These are phyloP conservation scores for Pelagia noctiluca DNA, from an alignment of 30 jellyfish, hydroid and myxozoan species.

Conservation along the genomic window DNA sequence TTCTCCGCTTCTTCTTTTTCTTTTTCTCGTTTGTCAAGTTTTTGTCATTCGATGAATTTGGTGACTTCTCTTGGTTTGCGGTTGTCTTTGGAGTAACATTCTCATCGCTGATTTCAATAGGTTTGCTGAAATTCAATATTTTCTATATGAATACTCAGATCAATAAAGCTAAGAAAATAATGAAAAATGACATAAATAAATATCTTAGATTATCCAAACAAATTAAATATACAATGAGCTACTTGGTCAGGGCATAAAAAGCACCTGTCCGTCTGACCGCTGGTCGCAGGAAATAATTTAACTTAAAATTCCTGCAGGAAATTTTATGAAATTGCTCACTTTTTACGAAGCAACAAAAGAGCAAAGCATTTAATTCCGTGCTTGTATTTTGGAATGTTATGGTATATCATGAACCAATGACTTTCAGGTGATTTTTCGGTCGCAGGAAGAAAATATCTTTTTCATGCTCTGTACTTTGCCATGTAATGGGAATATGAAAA, in stretches of 20 bases:
- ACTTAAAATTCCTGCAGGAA: too few species aligned
- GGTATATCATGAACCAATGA: too few species aligned
- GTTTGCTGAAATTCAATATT: background rate
- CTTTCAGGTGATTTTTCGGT: too few species aligned
- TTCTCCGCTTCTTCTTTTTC: constrained; percentile 7
- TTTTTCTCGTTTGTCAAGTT: background rate
- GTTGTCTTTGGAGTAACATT: background rate
- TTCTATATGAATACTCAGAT: too few species aligned
- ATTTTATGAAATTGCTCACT: too few species aligned
- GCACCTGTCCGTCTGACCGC: background rate
- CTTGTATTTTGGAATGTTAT: too few species aligned
- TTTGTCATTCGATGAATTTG: background rate
- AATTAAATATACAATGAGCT: background rate
- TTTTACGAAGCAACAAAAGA: too few species aligned
- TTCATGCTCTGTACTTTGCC: too few species aligned
- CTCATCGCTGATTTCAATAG: background rate
- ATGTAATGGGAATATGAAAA: too few species aligned
- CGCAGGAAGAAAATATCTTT: too few species aligned
- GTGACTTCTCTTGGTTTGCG: background rate
- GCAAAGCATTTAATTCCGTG: too few species aligned
- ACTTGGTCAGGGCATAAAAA: background rate
- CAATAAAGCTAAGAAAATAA: too few species aligned
- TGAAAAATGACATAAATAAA: background rate
- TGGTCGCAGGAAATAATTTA: background rate
- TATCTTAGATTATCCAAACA: background rate